A percentile compares a stretch with the other conserved stretches of the same genome.
Evolutionary conservation across 2,888 invertebrate genomes (phyloP).

Genomic region (Gisinianus flammeolus): DNA sequence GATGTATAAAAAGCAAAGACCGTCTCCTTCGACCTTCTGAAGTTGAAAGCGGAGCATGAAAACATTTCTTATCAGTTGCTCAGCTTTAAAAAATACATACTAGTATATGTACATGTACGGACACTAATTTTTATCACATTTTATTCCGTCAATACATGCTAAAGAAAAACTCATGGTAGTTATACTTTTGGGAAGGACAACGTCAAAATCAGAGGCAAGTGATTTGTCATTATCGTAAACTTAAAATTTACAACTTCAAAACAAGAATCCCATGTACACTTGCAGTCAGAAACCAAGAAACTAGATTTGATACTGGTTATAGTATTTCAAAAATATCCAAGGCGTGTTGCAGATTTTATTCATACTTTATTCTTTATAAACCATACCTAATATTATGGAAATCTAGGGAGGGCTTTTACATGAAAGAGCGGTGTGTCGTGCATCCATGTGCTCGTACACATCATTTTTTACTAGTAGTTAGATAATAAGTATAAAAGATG

Average conservation of each 20-base stretch:
- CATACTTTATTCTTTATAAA: too few relatives aligned
- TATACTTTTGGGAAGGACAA: neutral
- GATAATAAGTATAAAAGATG: too few relatives aligned
- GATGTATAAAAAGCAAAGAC: neutral
- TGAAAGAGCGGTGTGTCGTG: too few relatives aligned
- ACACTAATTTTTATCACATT: neutral
- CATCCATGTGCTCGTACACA: too few relatives aligned
- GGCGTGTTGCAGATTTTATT: too few relatives aligned
- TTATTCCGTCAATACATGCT: neutral
- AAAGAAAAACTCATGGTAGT: neutral
- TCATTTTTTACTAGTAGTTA: too few relatives aligned
- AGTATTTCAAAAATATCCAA: too few relatives aligned
- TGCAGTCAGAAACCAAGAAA: too few relatives aligned
- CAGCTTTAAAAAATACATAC: neutral
- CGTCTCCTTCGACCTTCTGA: constrained; percentile 1
- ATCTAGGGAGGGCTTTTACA: too few relatives aligned
- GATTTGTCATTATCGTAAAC: neutral
- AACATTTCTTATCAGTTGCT: neutral
- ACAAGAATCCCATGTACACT: too few relatives aligned
- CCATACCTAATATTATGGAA: too few relatives aligned
- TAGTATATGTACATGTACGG: neutral
- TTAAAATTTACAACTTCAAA: neutral
- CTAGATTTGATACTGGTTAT: too few relatives aligned
- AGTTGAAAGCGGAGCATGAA: constrained; percentile 8
- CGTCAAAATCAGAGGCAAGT: neutral